phyloP scores from a whole-genome alignment of 2,797 vertebrate genomes.

The Mus caroli region DNA sequence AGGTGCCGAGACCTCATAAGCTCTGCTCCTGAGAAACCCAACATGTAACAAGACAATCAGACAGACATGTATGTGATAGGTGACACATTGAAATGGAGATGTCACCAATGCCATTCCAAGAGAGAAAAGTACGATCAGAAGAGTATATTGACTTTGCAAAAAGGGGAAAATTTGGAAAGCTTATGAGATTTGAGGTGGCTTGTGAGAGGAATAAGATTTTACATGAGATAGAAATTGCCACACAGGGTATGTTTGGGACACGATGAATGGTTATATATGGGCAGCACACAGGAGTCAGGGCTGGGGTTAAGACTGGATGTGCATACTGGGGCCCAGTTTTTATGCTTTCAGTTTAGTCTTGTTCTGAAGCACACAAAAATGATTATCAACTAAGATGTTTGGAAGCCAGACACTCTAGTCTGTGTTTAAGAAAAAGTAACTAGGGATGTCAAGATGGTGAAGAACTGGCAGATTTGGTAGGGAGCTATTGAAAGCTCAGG shows the following conservation, averaged over 20 bases:
- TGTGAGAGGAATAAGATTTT: background rate
- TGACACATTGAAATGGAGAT: background rate
- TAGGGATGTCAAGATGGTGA: background rate
- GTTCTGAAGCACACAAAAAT: background rate
- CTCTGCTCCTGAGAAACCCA: background rate
- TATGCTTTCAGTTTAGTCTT: slow-evolving; percentile 22
- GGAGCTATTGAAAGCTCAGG: background rate
- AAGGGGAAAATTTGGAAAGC: slow-evolving; percentile 19
- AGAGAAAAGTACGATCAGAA: background rate
- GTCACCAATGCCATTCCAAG: background rate
- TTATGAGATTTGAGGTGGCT: background rate
- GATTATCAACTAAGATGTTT: background rate
- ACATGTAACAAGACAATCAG: background rate
- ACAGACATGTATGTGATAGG: background rate
- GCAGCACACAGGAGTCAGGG: background rate
- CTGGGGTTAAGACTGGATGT: background rate
- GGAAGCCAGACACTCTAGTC: background rate
- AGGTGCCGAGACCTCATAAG: background rate
- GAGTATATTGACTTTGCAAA: background rate
- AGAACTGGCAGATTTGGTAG: background rate
- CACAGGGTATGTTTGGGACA: background rate
- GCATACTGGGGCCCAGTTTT: background rate
- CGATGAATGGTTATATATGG: background rate
- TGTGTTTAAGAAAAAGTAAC: background rate
- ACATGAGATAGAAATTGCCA: background rate